Evolutionary conservation across 1,140 invertebrate species (phyloP).

Genomic region (Solenopsis fugax): DNA sequence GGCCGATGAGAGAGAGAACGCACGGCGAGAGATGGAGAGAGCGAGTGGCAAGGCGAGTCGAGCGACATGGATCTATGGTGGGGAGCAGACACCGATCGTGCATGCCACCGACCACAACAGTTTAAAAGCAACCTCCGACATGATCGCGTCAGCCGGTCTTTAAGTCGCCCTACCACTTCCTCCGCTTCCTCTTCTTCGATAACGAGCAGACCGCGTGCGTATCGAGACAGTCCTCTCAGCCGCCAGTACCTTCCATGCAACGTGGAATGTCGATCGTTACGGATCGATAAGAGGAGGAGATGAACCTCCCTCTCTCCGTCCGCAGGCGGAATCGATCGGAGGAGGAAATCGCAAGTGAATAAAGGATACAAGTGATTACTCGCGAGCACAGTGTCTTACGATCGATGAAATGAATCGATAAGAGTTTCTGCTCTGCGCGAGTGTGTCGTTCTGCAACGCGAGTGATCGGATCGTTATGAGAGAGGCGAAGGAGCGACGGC

Average conservation of each 20-base stretch:
- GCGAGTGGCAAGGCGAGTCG: constrained; percentile 59
- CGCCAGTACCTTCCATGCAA: not conserved
- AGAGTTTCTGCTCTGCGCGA: not conserved
- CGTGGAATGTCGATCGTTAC: constrained; percentile 6
- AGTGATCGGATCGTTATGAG: constrained; percentile 44
- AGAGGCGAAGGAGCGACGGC: constrained; percentile 12
- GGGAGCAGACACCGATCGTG: constrained; percentile 82
- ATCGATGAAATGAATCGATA: constrained; percentile 16
- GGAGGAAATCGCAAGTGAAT: not conserved
- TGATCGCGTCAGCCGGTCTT: constrained; percentile 84
- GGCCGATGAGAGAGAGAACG: constrained; percentile 70
- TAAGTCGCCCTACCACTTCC: constrained; percentile 70
- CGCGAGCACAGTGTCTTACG: not conserved
- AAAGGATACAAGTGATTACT: constrained; percentile 26
- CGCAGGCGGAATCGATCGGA: constrained; percentile 4
- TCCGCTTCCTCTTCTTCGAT: constrained; percentile 24
- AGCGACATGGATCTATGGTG: constrained; percentile 70
- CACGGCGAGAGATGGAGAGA: constrained; percentile 53
- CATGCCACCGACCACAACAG: constrained; percentile 82
- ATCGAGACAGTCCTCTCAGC: constrained; percentile 67
- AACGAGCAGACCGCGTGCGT: constrained; percentile 75
- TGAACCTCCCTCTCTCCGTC: not conserved
- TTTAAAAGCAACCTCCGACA: constrained; percentile 86
- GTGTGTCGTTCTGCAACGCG: not conserved
- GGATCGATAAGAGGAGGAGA: constrained; percentile 13